Conservation (phyloP, 2,888 invertebrate species). For the Apodemia duryi region DNA sequence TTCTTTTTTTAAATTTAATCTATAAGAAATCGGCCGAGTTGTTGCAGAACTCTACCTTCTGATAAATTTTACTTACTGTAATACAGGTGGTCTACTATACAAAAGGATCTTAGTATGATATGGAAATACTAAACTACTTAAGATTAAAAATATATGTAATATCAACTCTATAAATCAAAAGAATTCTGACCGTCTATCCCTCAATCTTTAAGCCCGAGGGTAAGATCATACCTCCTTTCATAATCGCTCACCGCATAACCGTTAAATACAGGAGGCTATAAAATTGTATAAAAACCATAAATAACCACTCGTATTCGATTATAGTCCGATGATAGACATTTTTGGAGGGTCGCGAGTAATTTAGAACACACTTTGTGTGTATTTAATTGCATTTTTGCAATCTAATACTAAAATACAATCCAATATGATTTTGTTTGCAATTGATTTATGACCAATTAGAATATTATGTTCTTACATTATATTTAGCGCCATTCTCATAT, state of each 20-base stretch:
- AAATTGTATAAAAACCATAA: constrained; percentile 69
- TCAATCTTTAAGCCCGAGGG: constrained; percentile 42
- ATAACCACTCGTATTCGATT: constrained; percentile 64
- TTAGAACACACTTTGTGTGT: constrained; percentile 29
- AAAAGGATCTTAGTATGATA: no score
- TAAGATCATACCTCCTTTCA: constrained; percentile 54
- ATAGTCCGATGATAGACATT: constrained; percentile 38
- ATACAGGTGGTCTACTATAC: no score
- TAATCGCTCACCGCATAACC: constrained; percentile 65
- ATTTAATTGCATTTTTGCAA: constrained; percentile 30
- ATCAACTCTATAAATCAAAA: constrained; percentile 30
- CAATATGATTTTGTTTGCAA: no score
- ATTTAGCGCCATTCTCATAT: no score
- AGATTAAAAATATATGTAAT: neutral
- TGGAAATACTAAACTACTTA: no score
- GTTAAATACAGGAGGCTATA: constrained; percentile 70
- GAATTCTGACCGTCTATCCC: constrained; percentile 30
- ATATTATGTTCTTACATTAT: no score
- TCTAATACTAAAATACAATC: neutral
- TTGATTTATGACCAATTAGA: no score
- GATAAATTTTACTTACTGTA: no score
- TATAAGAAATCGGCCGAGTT: no score
- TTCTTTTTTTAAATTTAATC: no score
- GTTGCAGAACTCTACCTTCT: no score
- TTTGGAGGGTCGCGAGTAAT: constrained; percentile 32